phyloP scores from a whole-genome alignment of 2,797 vertebrate species.

The Chloroceryle amazona region DNA sequence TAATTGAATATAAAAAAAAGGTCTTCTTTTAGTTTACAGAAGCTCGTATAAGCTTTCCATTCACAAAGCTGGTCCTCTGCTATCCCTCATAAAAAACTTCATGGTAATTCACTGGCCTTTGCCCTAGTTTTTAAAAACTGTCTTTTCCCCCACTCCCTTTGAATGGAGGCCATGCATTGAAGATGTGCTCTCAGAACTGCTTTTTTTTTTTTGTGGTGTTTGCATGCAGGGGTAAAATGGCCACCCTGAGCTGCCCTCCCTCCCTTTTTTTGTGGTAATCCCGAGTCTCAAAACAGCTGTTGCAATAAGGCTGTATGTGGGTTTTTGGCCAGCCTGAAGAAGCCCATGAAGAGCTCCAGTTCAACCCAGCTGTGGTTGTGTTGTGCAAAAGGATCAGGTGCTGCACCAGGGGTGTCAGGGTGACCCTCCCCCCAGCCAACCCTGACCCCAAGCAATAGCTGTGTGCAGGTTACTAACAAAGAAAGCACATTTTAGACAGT shows the following conservation, averaged over 20 bases:
- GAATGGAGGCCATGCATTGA: not conserved
- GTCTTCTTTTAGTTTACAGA: not conserved
- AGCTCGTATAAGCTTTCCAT: not conserved
- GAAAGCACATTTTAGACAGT: not conserved
- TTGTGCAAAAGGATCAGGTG: rapidly evolving
- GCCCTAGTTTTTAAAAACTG: not conserved
- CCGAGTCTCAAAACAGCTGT: not conserved
- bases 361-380: rapidly evolving
- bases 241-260: not conserved
- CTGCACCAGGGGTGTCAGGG: rapidly evolving
- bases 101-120: not conserved
- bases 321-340: not conserved
- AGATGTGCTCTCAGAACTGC: not conserved
- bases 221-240: not conserved
- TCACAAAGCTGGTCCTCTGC: not conserved
- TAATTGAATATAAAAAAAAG: not conserved
- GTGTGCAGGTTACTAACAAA: not conserved
- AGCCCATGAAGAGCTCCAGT: not conserved
- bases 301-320: not conserved
- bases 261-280: not conserved
- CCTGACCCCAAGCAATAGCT: not conserved
- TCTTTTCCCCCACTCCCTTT: not conserved
- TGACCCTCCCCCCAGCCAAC: not conserved
- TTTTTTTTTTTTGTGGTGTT: not conserved
- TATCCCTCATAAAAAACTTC: not conserved